A percentile compares a stretch with the other conserved stretches of the same genome.
phyloP scores from a whole-genome alignment of 2,888 invertebrate genomes.

The Pyrrhopygopsis socrates region DNA sequence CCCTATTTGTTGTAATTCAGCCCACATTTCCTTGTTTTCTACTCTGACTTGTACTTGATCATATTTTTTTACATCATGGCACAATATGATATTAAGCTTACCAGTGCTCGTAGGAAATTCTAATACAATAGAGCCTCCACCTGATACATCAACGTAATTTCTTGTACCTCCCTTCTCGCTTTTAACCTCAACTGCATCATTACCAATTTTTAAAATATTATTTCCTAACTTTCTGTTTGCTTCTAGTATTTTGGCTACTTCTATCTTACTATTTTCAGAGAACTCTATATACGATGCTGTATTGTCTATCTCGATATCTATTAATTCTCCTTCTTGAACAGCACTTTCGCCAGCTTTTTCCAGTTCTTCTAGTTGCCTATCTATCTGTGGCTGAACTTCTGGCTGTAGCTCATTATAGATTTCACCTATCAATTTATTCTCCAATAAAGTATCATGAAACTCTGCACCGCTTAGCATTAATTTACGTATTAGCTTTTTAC shows the following conservation, averaged over 20 bases:
- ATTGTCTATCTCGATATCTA: constrained; percentile 33
- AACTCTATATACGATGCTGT: constrained; percentile 37
- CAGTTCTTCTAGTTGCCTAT: constrained; percentile 29
- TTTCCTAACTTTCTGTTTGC: constrained; percentile 21
- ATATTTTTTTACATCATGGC: constrained; percentile 6
- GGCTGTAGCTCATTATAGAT: constrained; percentile 39
- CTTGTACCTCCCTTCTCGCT: constrained; percentile 37
- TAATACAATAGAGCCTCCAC: constrained; percentile 28
- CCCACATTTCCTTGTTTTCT: constrained; percentile 37
- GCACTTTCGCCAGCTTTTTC: constrained; percentile 33
- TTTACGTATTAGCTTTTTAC: constrained; percentile 35
- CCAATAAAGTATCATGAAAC: constrained; percentile 31
- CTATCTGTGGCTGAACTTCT: constrained; percentile 41
- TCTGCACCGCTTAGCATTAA: constrained; percentile 35
- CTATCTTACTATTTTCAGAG: constrained; percentile 41
- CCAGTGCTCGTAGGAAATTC: constrained; percentile 32
- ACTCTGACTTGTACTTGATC: constrained; percentile 31
- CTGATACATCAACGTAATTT: constrained; percentile 29
- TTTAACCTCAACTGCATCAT: constrained; percentile 34
- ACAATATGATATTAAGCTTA: constrained; percentile 32
- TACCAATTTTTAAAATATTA: constrained; percentile 21
- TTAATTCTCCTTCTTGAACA: constrained; percentile 36
- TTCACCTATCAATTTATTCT: constrained; percentile 37
- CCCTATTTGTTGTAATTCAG: constrained; percentile 32
- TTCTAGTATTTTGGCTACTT: constrained; percentile 48